Base-by-base conservation (phyloP, 2,888 invertebrate species). In the Cerastis rubricosa region DNA sequence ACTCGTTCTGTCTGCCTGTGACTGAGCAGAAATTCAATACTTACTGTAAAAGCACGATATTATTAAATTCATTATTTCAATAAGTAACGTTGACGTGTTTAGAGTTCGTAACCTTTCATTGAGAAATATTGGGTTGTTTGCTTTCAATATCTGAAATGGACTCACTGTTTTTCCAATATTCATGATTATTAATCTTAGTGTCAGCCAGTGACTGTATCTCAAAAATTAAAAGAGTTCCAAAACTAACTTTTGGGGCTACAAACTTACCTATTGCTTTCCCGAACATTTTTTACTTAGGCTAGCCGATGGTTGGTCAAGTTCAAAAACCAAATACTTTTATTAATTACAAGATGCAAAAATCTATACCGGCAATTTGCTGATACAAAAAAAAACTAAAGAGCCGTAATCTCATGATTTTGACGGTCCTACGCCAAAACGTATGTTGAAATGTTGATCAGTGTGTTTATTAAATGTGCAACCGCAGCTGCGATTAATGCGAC, bases 31-130 rank as follows among this genome's bases (percentile, higher is more conserved):
- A 54, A 54, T 2, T 19, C 2, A 63, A 54, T 54, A 49, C 17
- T 40, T 63, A 25, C 35, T 51, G 49, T 45, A 40, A 51, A 75
- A 65, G 25, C 51, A 80, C 54, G 49, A 74, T 64, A 67, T 54
- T 75, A 17, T n/a, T 45, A 49, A 74, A 75, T 81, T 61, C 65
- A 40, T 54, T 35, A 74, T 64, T 65, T 63, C 17, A 61, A 64
- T 43, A 71, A 40, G 22, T 64, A 74, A 78, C 22, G 22, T 29
- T 67, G 61, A 61, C 74, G 83, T 83, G 74, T 51, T 67, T 43
- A 43, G 22, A 74, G 70, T 83, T 81, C 79, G 79, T 81, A 63
- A 81, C 79, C 81, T 74, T 71, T 68, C 17, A 14, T 29, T 25
- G 54, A 67, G 43, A 71, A 67, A 78, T 81, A 83, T 83, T 83